These are phyloP conservation scores for Neolamprologus modestus DNA, from an alignment of 2,113 vertebrate species.

Conservation along the genomic window DNA sequence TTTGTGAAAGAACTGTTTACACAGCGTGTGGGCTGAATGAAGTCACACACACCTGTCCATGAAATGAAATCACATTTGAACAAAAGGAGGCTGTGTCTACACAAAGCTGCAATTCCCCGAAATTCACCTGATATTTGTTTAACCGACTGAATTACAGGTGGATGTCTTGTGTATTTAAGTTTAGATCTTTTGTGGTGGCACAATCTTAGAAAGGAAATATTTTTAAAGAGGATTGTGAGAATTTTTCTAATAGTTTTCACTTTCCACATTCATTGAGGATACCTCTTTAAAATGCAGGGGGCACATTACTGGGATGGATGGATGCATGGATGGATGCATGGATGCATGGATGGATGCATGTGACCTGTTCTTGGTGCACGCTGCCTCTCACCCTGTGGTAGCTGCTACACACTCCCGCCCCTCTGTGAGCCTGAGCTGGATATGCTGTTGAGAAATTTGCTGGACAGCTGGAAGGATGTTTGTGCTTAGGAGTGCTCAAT, in stretches of 20 bases:
- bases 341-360: rapidly evolving
- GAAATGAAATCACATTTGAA: rapidly evolving
- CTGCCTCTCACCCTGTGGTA: not conserved
- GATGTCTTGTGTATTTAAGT: not conserved
- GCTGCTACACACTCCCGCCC: not conserved
- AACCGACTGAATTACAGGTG: not conserved
- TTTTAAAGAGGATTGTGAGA: not conserved
- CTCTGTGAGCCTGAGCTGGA: not conserved
- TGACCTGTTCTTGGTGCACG: not conserved
- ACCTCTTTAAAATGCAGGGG: not conserved
- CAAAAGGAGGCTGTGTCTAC: not conserved
- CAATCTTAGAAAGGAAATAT: not conserved
- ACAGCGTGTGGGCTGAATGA: not conserved
- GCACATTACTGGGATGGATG: not conserved
- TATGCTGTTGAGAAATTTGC: not conserved
- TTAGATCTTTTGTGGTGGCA: rapidly evolving
- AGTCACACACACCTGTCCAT: not conserved
- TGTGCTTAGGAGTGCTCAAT: rapidly evolving
- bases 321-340: rapidly evolving
- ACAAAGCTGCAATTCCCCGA: rapidly evolving
- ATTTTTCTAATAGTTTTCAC: not conserved
- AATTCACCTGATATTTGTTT: not conserved
- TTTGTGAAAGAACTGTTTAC: rapidly evolving
- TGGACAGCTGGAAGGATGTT: not conserved
- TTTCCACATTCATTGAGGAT: not conserved